Evolutionary conservation across 2,888 invertebrate genomes (phyloP).

Genomic region (Diachrysia chrysitis): DNA sequence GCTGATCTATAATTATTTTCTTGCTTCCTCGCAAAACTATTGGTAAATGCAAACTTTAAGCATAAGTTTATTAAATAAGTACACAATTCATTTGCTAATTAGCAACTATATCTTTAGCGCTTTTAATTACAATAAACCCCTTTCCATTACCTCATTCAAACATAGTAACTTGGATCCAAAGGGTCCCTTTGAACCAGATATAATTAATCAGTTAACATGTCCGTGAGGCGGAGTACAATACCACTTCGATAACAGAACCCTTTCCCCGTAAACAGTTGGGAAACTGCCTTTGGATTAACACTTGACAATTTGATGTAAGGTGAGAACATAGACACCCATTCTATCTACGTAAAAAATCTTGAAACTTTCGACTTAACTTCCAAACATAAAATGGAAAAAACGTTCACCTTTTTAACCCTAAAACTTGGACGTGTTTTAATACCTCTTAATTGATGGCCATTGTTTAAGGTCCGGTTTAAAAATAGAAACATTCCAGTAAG

Average conservation of each 20-base stretch:
- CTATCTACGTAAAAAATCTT: constrained; percentile 22
- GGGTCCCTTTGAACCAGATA: constrained; percentile 43
- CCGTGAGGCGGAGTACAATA: constrained; percentile 33
- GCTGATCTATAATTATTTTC: constrained; percentile 5
- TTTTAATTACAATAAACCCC: constrained; percentile 24
- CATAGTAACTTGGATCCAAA: constrained; percentile 38
- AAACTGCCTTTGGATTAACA: constrained; percentile 23
- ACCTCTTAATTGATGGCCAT: constrained; percentile 24
- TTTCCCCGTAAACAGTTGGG: constrained; percentile 18
- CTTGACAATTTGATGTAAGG: constrained; percentile 36
- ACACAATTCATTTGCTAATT: not conserved
- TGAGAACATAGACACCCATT: not conserved
- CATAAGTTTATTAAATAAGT: not conserved
- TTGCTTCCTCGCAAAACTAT: not conserved
- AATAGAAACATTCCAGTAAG: constrained; percentile 41
- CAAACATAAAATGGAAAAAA: too few relatives aligned
- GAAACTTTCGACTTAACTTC: constrained; percentile 21
- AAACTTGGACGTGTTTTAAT: constrained; percentile 24
- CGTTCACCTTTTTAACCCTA: constrained; percentile 13
- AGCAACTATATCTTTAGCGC: constrained; percentile 15
- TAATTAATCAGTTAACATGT: constrained; percentile 55
- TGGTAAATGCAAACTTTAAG: not conserved
- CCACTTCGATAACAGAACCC: constrained; percentile 31
- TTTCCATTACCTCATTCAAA: constrained; percentile 43
- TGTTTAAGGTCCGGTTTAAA: constrained; percentile 25